Conservation (phyloP, 2,797 vertebrate species). For the Potorous gilbertii region DNA sequence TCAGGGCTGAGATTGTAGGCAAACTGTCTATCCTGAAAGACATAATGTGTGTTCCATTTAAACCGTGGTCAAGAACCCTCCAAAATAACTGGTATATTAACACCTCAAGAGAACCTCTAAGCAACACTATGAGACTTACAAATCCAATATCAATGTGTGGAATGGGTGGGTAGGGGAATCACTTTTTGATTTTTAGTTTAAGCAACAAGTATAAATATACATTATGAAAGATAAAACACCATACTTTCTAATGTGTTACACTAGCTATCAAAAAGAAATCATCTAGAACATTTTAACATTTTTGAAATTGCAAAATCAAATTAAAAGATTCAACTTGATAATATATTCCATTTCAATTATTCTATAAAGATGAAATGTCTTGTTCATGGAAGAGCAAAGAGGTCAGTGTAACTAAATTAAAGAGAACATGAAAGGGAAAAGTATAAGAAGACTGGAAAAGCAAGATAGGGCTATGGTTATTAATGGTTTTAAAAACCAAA, state of each 20-base stretch:
- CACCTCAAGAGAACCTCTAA: background rate
- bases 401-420: background rate
- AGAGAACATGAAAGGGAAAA: background rate
- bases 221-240: slow-evolving; percentile 3
- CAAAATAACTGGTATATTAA: background rate
- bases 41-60: slow-evolving; percentile 19
- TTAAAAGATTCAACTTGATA: slow-evolving; percentile 4
- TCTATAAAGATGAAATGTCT: background rate
- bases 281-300: background rate
- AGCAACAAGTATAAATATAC: background rate
- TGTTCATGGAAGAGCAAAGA: background rate
- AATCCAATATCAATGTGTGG: background rate
- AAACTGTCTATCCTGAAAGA: slow-evolving; percentile 91
- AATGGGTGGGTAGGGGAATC: background rate
- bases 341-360: background rate
- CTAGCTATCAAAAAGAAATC: background rate
- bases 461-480: background rate
- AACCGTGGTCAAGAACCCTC: background rate
- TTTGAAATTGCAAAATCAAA: background rate
- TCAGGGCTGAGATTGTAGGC: slow-evolving; percentile 93
- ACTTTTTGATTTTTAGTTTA: background rate
- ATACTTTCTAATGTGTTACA: background rate
- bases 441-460: background rate
- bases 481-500: background rate
- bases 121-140: background rate